Evolutionary conservation across 2,113 vertebrate genomes (phyloP).

Genomic region (human): GRCh38 chr11:78213501-78214000

Average conservation of each 20-base stretch:
- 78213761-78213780: slow-evolving; percentile 81
- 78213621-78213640: neutral
- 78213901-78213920: neutral
- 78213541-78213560: too few relatives aligned
- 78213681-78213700: slow-evolving; percentile 83
- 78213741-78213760: slow-evolving; percentile 81
- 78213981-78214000: neutral
- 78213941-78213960: neutral
- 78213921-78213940: neutral
- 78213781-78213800: slow-evolving; percentile 83
- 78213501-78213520: too few relatives aligned
- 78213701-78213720: slow-evolving; percentile 86
- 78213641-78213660: slow-evolving; percentile 89
- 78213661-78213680: slow-evolving; percentile 84
- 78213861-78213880: slow-evolving; percentile 3
- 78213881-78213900: neutral
- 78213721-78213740: slow-evolving; percentile 87
- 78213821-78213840: neutral
- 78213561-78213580: neutral
- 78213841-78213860: neutral
- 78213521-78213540: too few relatives aligned
- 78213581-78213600: neutral
- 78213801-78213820: slow-evolving; percentile 83
- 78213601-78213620: neutral
- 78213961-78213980: neutral